Evolutionary conservation across 2,888 invertebrate species (phyloP), one percentile per base, ranked within the genome.

Genomic region (Leucozona laternaria): DNA sequence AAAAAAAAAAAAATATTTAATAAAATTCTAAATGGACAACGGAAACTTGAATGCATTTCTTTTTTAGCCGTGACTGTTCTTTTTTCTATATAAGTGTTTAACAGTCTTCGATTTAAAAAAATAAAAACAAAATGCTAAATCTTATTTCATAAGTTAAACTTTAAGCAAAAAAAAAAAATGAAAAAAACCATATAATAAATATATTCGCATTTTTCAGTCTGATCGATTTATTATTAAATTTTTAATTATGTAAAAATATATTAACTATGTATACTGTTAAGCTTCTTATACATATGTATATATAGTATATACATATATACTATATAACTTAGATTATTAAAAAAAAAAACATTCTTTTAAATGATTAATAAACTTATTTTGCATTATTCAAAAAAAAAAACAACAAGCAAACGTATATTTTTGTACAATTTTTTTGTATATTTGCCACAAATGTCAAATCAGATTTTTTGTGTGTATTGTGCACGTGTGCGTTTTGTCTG

Each of bases 281-380:
- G 86, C 86, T 86, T 86, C 86, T 86, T 86, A 86, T 82, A 82
- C 78, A 86, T 83, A 78, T 72, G 50, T 68, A 68, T 62, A 62
- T 81, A 77, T 66, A 85, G 43, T 71, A 85, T 81, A 76, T 71
- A 85, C 77, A 76, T 76, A 71, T 57, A 80, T 73, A 75, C 81
- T 86, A 86, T 86, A 82, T 86, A 78, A 71, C 62, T 79, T 82
- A 81, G 77, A 73, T 73, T 81, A 77, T n/a, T n/a, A 86, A 64
- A 60, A 85, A 81, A 70, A 85, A 77, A 86, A 79, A 79, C 43
- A 76, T 86, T 82, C 73, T 82, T 86, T 86, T 79, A 86, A 86
- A 82, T 82, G 86, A 86, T 86, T 86, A 86, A 86, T 86, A 86
- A 86, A 86, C 82, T 86, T 86, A 81, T 86, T 86, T 86, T 86